Evolutionary conservation across 1,140 invertebrate genomes (phyloP), one percentile per base, ranked within the genome.

Genomic region (Caenorhabditis tropicalis): DNA sequence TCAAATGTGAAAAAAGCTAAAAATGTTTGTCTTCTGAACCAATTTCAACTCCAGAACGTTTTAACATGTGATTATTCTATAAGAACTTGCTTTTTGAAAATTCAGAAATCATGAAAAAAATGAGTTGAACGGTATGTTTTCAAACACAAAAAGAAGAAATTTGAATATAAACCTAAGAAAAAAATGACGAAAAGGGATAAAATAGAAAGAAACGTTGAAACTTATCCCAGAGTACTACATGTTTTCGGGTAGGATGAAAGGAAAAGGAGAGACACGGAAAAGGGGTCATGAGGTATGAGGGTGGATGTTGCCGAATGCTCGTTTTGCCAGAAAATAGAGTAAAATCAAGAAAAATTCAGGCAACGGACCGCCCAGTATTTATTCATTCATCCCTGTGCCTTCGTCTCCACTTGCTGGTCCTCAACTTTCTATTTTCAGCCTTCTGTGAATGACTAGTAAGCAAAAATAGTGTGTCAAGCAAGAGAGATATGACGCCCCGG

Each of bases 351-450:
- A 19, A 6, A n/a, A 51, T 51, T 51, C 19, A 19, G n/a, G 19
- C 12, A 2, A 15, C 12, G 48, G n/a, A n/a, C 15, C 48, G 43
- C 19, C 19, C 24, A n/a, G 53, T 27, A 56, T 51, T 19, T 27
- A 56, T 56, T 56, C 24, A 56, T 56, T 56, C 24, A 56, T 43
- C 39, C 12, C 39, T 43, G 39, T 5, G 12, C 5, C 39, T 43
- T 43, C 39, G 5, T 43, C 39, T 12, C 5, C 39, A 43, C 5
- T 6, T 19, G 5, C 16, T 4, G 49, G 6, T n/a, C 56, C 5
- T 58, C 56, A 27, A 58, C 56, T 58, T 65, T 39, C 58, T 65
- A 65, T 65, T 65, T 65, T 65, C 58, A 65, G 58, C 58, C 15
- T 65, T 65, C 58, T 16, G 39, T 43, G 58, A 36, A 65, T 65